Evolutionary conservation across 2,797 vertebrate species (phyloP).

Genomic region (Fundulus diaphanus): DNA sequence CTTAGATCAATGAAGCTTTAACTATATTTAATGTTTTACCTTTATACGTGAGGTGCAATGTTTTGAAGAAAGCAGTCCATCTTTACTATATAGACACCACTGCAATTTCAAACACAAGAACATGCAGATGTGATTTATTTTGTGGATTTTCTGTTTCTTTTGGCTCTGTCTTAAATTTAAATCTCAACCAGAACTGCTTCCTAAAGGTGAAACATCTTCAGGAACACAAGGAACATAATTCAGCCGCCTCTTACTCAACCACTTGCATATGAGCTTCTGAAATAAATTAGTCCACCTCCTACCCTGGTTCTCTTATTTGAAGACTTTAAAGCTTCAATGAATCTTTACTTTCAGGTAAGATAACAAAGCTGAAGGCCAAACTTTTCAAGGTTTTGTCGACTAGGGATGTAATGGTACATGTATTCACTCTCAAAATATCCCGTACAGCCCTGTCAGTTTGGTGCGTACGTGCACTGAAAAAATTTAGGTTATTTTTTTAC

Average conservation of each 20-base stretch:
- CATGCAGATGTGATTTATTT: constrained; percentile 18
- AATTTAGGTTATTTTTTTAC: too few species aligned
- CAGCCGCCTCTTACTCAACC: neutral
- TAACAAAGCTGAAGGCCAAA: too few species aligned
- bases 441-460: too few species aligned
- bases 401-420: too few species aligned
- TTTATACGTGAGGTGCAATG: constrained; percentile 42
- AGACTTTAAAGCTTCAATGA: neutral
- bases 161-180: neutral
- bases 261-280: neutral
- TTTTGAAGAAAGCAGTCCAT: constrained; percentile 34
- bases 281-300: neutral
- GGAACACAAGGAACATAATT: neutral
- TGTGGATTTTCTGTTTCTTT: neutral
- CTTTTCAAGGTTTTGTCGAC: too few species aligned
- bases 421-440: too few species aligned
- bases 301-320: neutral
- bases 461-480: too few species aligned
- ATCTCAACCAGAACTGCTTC: neutral
- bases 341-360: too few species aligned
- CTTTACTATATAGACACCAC: constrained; percentile 18
- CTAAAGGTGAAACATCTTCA: neutral
- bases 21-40: constrained; percentile 47
- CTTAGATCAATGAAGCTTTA: constrained; percentile 56
- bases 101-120: constrained; percentile 6